A percentile compares a stretch with the other conserved stretches of the same genome.
Evolutionary conservation across 2,797 vertebrate genomes (phyloP).

Genomic region (Eremophila alpestris): DNA sequence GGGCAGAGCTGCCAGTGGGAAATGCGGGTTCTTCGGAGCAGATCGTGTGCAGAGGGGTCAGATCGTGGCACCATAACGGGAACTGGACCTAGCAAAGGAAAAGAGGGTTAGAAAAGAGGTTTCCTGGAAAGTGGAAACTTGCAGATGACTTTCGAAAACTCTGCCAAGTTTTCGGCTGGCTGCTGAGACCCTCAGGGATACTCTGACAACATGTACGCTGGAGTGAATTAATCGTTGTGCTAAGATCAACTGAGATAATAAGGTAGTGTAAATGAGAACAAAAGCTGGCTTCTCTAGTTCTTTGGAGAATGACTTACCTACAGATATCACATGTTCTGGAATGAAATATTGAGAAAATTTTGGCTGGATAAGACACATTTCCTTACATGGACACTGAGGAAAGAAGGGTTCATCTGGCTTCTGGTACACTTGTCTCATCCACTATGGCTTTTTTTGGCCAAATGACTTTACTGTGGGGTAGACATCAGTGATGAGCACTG

Average conservation of each 20-base stretch:
- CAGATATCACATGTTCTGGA: background rate
- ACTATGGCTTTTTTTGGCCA: constrained; percentile 20
- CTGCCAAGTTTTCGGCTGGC: background rate
- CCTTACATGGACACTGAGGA: background rate
- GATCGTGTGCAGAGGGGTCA: no score
- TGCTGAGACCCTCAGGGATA: background rate
- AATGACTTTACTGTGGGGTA: constrained; percentile 40
- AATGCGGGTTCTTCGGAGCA: background rate
- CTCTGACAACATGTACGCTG: background rate
- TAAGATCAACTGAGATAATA: background rate
- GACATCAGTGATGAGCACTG: constrained; percentile 49
- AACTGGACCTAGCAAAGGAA: fast-evolving
- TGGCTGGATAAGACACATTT: background rate
- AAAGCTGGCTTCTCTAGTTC: background rate
- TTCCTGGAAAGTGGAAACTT: background rate
- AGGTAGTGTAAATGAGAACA: background rate
- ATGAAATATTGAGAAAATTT: background rate
- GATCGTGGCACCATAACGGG: fast-evolving
- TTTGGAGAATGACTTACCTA: background rate
- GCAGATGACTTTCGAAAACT: background rate
- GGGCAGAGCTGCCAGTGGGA: background rate
- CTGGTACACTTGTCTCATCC: background rate
- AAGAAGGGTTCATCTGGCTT: background rate
- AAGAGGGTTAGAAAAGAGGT: background rate
- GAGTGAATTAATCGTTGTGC: background rate